phyloP scores from a whole-genome alignment of 2,113 vertebrate species.

The Saiga tatarica region DNA sequence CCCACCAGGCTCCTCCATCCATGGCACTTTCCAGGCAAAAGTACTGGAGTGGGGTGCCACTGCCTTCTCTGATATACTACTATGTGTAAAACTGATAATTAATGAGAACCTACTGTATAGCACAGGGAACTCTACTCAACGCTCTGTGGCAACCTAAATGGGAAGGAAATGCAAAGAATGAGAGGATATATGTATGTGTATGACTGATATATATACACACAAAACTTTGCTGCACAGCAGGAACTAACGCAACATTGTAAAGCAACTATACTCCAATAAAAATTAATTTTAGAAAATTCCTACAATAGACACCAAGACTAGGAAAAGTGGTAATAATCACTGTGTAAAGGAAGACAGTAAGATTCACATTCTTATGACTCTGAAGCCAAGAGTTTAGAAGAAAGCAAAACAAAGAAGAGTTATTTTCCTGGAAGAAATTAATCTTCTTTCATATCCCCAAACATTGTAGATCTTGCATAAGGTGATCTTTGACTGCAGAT shows the following conservation, averaged over 20 bases:
- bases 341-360: background rate
- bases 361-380: background rate
- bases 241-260: rapidly evolving
- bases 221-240: background rate
- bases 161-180: background rate
- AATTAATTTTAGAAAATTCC: background rate
- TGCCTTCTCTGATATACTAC: background rate
- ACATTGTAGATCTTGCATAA: background rate
- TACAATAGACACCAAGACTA: background rate
- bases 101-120: background rate
- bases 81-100: background rate
- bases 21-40: too few species aligned
- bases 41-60: too few species aligned
- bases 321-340: background rate
- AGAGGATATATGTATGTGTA: background rate
- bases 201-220: background rate
- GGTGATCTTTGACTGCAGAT: background rate
- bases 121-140: background rate
- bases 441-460: background rate
- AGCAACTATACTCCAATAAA: background rate
- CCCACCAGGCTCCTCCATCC: too few species aligned
- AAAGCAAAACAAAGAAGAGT: background rate
- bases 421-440: background rate
- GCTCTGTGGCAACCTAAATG: background rate
- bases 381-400: background rate